Base-by-base conservation (phyloP, 2,888 invertebrate genomes). In the Clostera curtula region DNA sequence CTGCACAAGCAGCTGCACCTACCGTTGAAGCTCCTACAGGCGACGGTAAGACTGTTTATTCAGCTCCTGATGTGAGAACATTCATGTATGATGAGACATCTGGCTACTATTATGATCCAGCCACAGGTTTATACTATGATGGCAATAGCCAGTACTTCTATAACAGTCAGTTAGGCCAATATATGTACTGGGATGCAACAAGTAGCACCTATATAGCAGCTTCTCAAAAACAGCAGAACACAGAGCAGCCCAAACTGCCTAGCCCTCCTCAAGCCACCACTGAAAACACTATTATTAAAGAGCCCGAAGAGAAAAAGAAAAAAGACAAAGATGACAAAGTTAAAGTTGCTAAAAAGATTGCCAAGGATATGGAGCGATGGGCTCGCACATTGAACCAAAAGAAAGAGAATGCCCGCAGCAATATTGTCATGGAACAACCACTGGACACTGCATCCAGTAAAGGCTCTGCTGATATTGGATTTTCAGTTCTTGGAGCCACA, bases 351-450 rank as follows among this genome's bases (percentile, higher is more conserved):
- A 97, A 98, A 66, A 96, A 97, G 71, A 97, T 98, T 47, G 97
- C 97, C 0, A 98, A 98, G 80, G 91, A 88, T 45, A 88, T 88
- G 88, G 88, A 88, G 39, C 72, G 88, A 29, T 99, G 99, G 99
- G 99, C 98, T 0, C 95, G 98, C 54, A 95, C 95, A 6, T 80
- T 98, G 40, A 98, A 98, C 67, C 97, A 98, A 67, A 96, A 96
- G 77, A 98, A 98, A 66, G 95, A 96, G 71, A 79, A 75, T 51
- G 82, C 83, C 24, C 64, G 70, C 8, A 74, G 70, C 23, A 82
- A 80, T 34, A 49, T 73, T 37, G 79, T 83, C 0, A 77, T 80
- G 56, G 85, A 85, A 31, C 79, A 84, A 29, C 71, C 79, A 0
- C 49, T 73, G 20, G 80, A 79, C 24, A 74, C 69, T 1, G 71